phyloP scores from a whole-genome alignment of 2,113 vertebrate species.

The Alouatta palliata region DNA sequence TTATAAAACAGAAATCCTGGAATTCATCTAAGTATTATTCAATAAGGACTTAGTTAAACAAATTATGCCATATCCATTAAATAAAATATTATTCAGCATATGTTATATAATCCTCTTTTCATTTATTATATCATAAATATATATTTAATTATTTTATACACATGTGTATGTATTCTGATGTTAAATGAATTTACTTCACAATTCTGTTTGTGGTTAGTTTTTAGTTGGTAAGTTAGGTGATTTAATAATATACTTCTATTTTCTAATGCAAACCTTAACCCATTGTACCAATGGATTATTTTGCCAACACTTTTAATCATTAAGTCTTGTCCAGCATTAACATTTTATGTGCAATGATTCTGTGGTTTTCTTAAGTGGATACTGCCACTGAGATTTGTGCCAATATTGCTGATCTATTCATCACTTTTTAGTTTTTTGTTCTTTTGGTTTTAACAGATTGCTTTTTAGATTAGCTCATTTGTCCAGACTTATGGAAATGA shows the following conservation, averaged over 20 bases:
- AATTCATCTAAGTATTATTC: background rate
- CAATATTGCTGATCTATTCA: background rate
- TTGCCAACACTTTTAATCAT: background rate
- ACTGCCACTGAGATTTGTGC: background rate
- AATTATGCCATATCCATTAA: background rate
- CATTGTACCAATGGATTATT: background rate
- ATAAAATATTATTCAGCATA: background rate
- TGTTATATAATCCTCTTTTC: background rate
- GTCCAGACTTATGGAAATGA: background rate
- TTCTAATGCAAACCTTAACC: constrained; percentile 1
- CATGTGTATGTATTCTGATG: background rate
- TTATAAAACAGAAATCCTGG: background rate
- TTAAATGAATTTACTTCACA: constrained; percentile 20
- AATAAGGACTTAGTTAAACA: background rate
- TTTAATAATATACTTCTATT: background rate
- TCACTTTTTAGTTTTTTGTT: background rate
- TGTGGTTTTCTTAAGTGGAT: constrained; percentile 30
- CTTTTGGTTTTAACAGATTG: constrained; percentile 38
- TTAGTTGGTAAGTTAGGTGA: background rate
- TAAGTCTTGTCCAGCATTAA: background rate
- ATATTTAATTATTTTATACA: background rate
- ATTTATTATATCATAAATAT: background rate
- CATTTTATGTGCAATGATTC: background rate
- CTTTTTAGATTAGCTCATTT: constrained; percentile 52
- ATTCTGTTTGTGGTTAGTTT: background rate